These are phyloP conservation scores for Coluber constrictor DNA, from an alignment of 2,797 vertebrate species.

Conservation along the genomic window DNA sequence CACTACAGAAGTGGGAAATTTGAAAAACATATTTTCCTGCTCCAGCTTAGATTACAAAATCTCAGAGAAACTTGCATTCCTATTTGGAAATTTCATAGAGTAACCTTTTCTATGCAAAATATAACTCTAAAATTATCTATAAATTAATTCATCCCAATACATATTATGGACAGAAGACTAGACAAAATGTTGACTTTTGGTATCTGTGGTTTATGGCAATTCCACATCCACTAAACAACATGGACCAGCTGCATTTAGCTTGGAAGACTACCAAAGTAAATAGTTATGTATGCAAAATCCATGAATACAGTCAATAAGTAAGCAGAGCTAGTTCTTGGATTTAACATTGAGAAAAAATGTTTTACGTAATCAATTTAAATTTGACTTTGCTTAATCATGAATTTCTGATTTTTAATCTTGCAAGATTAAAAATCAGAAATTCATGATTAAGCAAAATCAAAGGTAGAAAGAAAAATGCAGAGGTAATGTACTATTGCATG, in stretches of 20 bases:
- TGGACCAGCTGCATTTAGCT: neutral
- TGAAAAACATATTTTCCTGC: neutral
- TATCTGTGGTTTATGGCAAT: neutral
- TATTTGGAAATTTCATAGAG: neutral
- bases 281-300: neutral
- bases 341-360: neutral
- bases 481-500: neutral
- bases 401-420: conserved; percentile 9
- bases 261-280: neutral
- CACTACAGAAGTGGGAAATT: neutral
- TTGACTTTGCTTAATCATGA: neutral
- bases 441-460: no score
- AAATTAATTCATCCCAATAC: neutral
- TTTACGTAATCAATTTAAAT: neutral
- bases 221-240: neutral
- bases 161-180: neutral
- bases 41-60: neutral
- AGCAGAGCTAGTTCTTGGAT: neutral
- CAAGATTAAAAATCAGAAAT: neutral
- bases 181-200: neutral
- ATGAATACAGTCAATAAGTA: neutral
- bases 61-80: neutral
- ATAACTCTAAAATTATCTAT: neutral
- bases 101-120: neutral
- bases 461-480: neutral